phyloP scores from a whole-genome alignment of 1,140 invertebrate species.

The Anastatus disparis region DNA sequence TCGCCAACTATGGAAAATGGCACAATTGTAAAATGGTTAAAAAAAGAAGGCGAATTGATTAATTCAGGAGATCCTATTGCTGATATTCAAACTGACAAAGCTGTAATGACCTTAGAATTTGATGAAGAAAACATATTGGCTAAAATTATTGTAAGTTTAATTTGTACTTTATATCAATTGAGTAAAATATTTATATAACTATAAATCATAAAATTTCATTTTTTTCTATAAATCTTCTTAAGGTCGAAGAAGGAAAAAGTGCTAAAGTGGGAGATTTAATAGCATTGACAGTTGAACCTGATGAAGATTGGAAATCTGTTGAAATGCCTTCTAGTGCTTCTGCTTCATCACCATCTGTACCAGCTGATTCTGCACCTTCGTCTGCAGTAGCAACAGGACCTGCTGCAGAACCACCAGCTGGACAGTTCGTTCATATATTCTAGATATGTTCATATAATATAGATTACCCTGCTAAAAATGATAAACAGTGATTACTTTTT shows the following conservation, averaged over 20 bases:
- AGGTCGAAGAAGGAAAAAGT: constrained; percentile 31
- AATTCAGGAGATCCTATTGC: constrained; percentile 88
- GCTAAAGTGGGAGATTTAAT: constrained; percentile 88
- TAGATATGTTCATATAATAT: too few species aligned
- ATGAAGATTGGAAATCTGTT: constrained; percentile 60
- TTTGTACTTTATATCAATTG: constrained; percentile 1
- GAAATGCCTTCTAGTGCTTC: constrained; percentile 51
- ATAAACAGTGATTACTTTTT: too few species aligned
- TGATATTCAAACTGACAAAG: constrained; percentile 99
- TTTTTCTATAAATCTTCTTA: constrained; percentile 10
- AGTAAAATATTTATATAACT: not conserved
- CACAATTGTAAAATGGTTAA: constrained; percentile 97
- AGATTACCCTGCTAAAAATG: too few species aligned
- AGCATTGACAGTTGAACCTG: constrained; percentile 86
- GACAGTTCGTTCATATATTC: constrained; percentile 59
- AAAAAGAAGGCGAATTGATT: constrained; percentile 90
- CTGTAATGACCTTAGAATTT: constrained; percentile 99
- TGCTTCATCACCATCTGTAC: constrained; percentile 48
- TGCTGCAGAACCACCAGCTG: constrained; percentile 49
- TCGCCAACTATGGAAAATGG: constrained; percentile 99
- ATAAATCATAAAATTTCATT: not conserved
- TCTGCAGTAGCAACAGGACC: constrained; percentile 46
- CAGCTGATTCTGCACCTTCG: constrained; percentile 49
- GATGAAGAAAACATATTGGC: constrained; percentile 97
- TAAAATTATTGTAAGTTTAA: constrained; percentile 77